Conservation (phyloP, 1,140 invertebrate genomes). For the Caenorhabditis tropicalis region DNA sequence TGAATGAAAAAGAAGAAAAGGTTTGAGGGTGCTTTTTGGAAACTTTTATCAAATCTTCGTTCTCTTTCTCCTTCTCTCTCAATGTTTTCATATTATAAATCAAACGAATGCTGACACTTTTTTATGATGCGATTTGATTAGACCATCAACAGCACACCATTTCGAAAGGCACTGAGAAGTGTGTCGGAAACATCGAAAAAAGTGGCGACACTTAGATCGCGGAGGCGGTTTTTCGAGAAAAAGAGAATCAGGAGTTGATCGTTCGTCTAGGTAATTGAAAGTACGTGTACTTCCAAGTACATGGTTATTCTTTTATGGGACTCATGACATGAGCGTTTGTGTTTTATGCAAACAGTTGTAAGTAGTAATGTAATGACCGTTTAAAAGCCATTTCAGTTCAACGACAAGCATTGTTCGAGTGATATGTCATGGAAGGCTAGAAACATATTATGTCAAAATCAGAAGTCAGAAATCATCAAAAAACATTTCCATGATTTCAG, state of each 20-base stretch:
- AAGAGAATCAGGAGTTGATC: constrained; percentile 23
- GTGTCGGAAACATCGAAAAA: constrained; percentile 22
- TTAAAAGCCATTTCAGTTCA: not conserved
- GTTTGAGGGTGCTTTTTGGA: constrained; percentile 4
- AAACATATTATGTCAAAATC: not conserved
- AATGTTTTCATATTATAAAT: constrained; percentile 23
- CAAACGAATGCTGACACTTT: constrained; percentile 16
- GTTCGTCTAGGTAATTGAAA: constrained; percentile 45
- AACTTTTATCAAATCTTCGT: not conserved
- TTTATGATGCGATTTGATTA: constrained; percentile 15
- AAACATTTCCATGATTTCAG: not conserved
- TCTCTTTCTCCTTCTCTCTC: not conserved
- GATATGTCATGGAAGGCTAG: not conserved
- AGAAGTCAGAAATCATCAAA: not conserved
- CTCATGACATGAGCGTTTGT: not conserved
- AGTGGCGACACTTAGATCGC: constrained; percentile 35
- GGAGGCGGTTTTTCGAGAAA: constrained; percentile 4
- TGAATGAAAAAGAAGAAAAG: not conserved
- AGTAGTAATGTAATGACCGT: constrained; percentile 9
- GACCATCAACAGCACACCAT: constrained; percentile 34
- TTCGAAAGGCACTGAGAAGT: constrained; percentile 25
- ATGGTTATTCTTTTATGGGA: constrained; percentile 36
- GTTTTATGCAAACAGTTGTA: not conserved
- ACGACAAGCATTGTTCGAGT: constrained; percentile 2
- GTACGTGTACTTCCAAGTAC: constrained; percentile 31